Percentiles rank a stretch among this genome's conserved stretches.
Evolutionary conservation across 2,888 invertebrate species (phyloP).

Genomic region (Phaedon cochleariae): DNA sequence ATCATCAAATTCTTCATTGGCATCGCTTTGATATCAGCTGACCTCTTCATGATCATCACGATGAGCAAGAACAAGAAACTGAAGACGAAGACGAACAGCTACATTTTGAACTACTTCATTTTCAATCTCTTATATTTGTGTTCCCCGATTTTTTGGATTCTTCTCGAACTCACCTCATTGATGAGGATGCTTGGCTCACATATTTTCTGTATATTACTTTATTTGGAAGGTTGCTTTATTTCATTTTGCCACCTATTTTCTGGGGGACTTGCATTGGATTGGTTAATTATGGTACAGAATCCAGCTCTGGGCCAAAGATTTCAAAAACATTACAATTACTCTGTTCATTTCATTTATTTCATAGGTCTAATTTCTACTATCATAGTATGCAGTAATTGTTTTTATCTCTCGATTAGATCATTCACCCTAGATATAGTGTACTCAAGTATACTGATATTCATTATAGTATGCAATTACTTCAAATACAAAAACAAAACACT

Average conservation of each 20-base stretch:
- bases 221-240: not conserved
- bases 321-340: not conserved
- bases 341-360: not conserved
- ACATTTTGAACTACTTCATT: constrained; percentile 36
- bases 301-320: not conserved
- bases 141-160: constrained; percentile 27
- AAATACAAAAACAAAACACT: constrained; percentile 1
- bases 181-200: not conserved
- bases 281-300: not conserved
- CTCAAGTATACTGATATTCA: constrained; percentile 6
- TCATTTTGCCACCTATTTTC: not conserved
- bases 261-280: constrained; percentile 3
- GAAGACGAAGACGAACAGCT: constrained; percentile 32
- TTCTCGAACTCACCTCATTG: not conserved
- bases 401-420: too few relatives aligned
- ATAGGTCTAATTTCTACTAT: not conserved
- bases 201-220: not conserved
- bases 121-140: constrained; percentile 33
- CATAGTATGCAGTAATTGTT: not conserved
- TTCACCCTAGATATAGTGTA: constrained; percentile 2
- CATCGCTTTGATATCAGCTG: constrained; percentile 19
- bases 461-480: constrained; percentile 18
- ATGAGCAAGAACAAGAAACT: constrained; percentile 31
- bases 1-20: constrained; percentile 17
- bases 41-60: constrained; percentile 28